Evolutionary conservation across 1,140 invertebrate genomes (phyloP), one percentile per base, ranked within the genome.

Genomic region (Cydia fagiglandana): DNA sequence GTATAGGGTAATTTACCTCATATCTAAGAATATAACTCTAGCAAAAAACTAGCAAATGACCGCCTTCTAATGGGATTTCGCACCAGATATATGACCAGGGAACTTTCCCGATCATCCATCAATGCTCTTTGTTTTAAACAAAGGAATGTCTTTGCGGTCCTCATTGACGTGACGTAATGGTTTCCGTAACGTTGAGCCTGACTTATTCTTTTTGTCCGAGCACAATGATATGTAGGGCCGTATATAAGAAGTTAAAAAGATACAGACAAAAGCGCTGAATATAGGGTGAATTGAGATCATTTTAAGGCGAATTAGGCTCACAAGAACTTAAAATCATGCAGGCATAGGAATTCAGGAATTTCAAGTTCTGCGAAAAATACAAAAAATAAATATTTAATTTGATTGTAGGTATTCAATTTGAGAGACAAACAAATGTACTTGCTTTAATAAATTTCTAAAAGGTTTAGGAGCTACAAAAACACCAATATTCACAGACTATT

Each of bases 81-180:
- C 56, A 70, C 38, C n/a, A 45, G 66, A 70, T 70, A 70, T 38
- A 70, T 41, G 66, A 70, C n/a, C 66, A 38, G 66, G 24, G 24
- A 38, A 61, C 9, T 61, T 45, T 17, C n/a, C n/a, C 66, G 30
- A 68, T 34, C 64, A 34, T 68, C 13, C 64, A 68, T 68, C 64
- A 68, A 56, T 56, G 53, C 13, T 68, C 64, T 68, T 68, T 68
- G 64, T 68, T 30, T 68, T 30, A 68, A 34, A 68, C 64, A 68
- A 68, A 68, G 64, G 64, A 68, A 68, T n/a, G 64, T 68, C 64
- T 15, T 64, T 38, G 20, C 64, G 64, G 3, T 13, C 64, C n/a
- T 68, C 4, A 15, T 38, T 2, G 20, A 28, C 28, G 12, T 20
- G 20, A 15, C 24, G 20, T 64, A 64, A 64, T 28, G 64, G 64